These are phyloP conservation scores for Spisula subtruncata DNA, from an alignment of 2,888 invertebrate genomes.

Conservation along the genomic window DNA sequence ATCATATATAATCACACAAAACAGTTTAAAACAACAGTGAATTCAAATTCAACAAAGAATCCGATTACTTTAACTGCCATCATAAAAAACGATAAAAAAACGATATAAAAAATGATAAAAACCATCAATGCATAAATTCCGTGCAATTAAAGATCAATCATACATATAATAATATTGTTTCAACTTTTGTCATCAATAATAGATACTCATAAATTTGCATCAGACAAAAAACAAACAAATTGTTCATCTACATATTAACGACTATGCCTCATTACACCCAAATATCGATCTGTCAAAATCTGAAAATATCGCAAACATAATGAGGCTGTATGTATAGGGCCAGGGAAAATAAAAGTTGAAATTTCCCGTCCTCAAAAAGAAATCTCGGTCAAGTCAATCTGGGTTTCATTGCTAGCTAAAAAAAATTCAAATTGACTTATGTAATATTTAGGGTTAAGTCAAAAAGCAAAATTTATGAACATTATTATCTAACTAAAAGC, in stretches of 20 bases:
- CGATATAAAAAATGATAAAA: constrained; percentile 11
- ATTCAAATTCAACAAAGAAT: not conserved
- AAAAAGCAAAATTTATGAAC: too few relatives aligned
- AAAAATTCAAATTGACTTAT: too few relatives aligned
- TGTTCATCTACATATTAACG: constrained; percentile 35
- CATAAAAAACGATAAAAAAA: not conserved
- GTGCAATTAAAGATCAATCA: constrained; percentile 43
- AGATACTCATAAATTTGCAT: constrained; percentile 52
- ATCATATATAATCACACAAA: too few relatives aligned
- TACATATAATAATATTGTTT: constrained; percentile 27
- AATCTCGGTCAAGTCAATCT: not conserved
- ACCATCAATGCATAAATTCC: constrained; percentile 35
- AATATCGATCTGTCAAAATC: constrained; percentile 37
- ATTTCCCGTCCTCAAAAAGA: not conserved
- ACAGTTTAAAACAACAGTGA: too few relatives aligned
- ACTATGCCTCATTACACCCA: constrained; percentile 37
- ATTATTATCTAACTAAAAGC: too few relatives aligned
- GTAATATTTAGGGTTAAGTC: too few relatives aligned
- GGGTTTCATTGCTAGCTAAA: too few relatives aligned
- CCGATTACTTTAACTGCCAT: not conserved
- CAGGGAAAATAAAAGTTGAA: not conserved
- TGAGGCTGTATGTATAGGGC: not conserved
- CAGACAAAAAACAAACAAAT: constrained; percentile 33
- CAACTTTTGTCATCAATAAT: constrained; percentile 47
- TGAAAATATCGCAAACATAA: constrained; percentile 17